Evolutionary conservation across 2,797 vertebrate species (phyloP).

Genomic region (Acanthurus tractus): DNA sequence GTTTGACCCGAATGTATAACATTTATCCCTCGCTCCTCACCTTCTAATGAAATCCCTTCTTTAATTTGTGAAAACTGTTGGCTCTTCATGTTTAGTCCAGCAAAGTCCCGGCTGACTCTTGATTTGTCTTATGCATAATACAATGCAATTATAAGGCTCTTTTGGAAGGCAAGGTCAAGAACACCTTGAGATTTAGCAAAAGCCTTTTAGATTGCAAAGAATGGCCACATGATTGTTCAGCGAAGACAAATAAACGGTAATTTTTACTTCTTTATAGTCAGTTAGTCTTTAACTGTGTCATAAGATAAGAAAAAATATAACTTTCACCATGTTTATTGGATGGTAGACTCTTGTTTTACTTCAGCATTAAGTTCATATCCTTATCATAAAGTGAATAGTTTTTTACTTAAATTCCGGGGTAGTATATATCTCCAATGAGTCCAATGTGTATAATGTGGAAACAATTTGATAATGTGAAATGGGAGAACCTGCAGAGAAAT

Average conservation of each 20-base stretch:
- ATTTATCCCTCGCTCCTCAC: slow-evolving; percentile 69
- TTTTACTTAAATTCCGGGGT: not conserved
- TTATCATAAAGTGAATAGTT: not conserved
- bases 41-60: slow-evolving; percentile 75
- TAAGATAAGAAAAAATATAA: not conserved
- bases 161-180: slow-evolving; percentile 66
- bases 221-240: not conserved
- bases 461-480: too few species aligned
- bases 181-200: slow-evolving; percentile 53
- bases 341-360: not conserved
- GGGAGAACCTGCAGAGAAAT: too few species aligned
- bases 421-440: not conserved
- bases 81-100: slow-evolving; percentile 54
- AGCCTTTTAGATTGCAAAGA: slow-evolving; percentile 31
- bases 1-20: slow-evolving; percentile 82
- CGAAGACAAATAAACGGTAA: not conserved
- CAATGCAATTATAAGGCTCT: slow-evolving; percentile 62
- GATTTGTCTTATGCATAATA: slow-evolving; percentile 74
- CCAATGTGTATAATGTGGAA: too few species aligned
- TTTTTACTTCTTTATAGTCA: not conserved
- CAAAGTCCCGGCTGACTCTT: slow-evolving; percentile 47
- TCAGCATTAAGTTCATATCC: not conserved
- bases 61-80: slow-evolving; percentile 72
- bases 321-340: not conserved
- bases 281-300: not conserved